phyloP scores from a whole-genome alignment of 2,797 vertebrate genomes.

The Eulemur rubriventer region DNA sequence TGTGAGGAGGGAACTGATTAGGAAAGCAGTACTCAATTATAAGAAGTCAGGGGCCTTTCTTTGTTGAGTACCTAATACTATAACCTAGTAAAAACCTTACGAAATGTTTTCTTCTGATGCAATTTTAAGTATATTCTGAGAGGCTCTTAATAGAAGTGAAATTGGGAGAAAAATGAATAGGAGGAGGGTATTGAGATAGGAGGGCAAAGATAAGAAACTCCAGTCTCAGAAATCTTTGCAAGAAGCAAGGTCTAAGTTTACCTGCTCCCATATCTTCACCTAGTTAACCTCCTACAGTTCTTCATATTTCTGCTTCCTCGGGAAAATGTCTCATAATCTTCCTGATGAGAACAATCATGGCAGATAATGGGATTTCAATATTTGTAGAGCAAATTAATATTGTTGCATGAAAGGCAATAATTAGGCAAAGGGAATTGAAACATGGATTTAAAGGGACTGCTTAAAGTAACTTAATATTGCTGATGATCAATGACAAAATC shows the following conservation, averaged over 20 bases:
- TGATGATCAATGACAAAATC: background rate
- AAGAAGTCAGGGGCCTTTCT: background rate
- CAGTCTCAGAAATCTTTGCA: background rate
- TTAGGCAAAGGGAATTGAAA: background rate
- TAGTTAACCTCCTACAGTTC: background rate
- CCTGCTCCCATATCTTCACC: background rate
- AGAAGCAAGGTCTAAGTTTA: constrained; percentile 1
- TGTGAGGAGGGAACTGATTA: background rate
- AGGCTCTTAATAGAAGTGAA: constrained; percentile 47
- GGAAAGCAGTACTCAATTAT: background rate
- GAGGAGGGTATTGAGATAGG: background rate
- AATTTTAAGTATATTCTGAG: background rate
- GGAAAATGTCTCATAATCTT: constrained; percentile 4
- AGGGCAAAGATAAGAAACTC: background rate
- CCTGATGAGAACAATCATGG: background rate
- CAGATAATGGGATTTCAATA: background rate
- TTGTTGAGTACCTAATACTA: background rate
- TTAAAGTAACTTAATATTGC: background rate
- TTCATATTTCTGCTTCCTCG: background rate
- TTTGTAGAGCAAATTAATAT: background rate
- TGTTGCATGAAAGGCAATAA: background rate
- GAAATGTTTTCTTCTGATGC: constrained; percentile 33
- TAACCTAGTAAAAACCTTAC: background rate
- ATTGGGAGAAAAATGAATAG: background rate
- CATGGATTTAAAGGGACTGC: background rate